These are phyloP conservation scores for Automeris io DNA, from an alignment of 2,888 invertebrate genomes.

Conservation along the genomic window DNA sequence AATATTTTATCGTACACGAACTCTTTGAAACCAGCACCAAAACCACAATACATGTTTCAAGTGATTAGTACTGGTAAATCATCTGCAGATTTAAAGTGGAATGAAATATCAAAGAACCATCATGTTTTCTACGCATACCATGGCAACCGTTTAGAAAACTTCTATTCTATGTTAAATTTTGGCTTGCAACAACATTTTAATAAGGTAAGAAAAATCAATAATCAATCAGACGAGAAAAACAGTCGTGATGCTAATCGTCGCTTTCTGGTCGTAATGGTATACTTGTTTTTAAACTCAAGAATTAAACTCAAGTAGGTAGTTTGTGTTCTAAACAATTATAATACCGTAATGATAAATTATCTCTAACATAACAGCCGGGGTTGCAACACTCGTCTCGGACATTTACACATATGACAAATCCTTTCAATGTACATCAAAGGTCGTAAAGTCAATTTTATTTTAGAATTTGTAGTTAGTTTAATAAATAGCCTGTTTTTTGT, in stretches of 20 bases:
- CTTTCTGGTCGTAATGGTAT: no score
- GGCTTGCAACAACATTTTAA: conserved; percentile 85
- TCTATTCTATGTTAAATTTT: conserved; percentile 87
- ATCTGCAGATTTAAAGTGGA: conserved; percentile 77
- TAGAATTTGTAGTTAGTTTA: not conserved
- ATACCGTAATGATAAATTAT: no score
- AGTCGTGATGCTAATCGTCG: no score
- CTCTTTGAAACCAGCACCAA: conserved; percentile 51
- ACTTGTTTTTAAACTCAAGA: no score
- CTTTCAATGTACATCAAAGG: no score
- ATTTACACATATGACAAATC: no score
- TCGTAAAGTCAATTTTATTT: no score
- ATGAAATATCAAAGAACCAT: conserved; percentile 69
- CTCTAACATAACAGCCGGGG: no score
- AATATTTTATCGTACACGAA: conserved; percentile 71
- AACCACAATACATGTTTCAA: conserved; percentile 84
- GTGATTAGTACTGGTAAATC: conserved; percentile 75
- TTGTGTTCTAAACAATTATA: no score
- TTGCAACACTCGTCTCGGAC: no score
- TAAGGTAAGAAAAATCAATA: conserved; percentile 25
- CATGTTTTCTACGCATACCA: conserved; percentile 84
- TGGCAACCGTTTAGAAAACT: conserved; percentile 88
- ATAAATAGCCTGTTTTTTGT: not conserved
- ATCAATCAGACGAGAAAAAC: no score
- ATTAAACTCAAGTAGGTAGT: no score